Conservation (phyloP, 1,140 invertebrate genomes). For the Drosophila miranda region DNA sequence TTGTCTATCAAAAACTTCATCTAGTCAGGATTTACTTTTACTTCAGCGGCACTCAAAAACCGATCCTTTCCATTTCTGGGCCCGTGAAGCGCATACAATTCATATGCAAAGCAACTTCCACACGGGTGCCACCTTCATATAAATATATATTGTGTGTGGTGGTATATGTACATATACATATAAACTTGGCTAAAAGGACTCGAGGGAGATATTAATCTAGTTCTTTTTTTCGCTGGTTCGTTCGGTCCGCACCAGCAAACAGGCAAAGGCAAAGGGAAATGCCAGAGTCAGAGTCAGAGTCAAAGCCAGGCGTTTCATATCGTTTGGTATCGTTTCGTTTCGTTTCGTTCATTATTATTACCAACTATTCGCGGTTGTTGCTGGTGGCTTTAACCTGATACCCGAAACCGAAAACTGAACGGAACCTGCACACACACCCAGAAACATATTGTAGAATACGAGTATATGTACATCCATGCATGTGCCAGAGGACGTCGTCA, state of each 20-base stretch:
- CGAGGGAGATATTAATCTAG: conserved; percentile 79
- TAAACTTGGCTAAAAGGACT: conserved; percentile 79
- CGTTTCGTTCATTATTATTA: conserved; percentile 73
- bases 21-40: neutral
- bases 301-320: conserved; percentile 64
- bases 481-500: conserved; percentile 22
- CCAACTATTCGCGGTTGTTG: conserved; percentile 71
- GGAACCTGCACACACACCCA: conserved; percentile 41
- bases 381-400: conserved; percentile 66
- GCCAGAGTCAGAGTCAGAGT: conserved; percentile 30
- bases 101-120: conserved; percentile 59
- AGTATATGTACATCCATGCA: neutral
- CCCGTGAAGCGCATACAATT: conserved; percentile 66
- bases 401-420: conserved; percentile 70
- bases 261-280: conserved; percentile 26
- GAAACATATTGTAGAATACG: neutral
- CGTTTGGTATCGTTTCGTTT: conserved; percentile 25
- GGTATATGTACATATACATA: conserved; percentile 35
- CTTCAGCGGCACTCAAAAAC: neutral
- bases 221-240: conserved; percentile 19
- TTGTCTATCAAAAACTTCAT: too few relatives aligned
- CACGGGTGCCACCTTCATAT: neutral
- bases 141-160: conserved; percentile 2
- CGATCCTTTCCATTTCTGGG: conserved; percentile 8
- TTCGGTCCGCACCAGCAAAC: conserved; percentile 30